Base-by-base conservation (phyloP, 2,888 invertebrate species). In the Aleiodes alternator region DNA sequence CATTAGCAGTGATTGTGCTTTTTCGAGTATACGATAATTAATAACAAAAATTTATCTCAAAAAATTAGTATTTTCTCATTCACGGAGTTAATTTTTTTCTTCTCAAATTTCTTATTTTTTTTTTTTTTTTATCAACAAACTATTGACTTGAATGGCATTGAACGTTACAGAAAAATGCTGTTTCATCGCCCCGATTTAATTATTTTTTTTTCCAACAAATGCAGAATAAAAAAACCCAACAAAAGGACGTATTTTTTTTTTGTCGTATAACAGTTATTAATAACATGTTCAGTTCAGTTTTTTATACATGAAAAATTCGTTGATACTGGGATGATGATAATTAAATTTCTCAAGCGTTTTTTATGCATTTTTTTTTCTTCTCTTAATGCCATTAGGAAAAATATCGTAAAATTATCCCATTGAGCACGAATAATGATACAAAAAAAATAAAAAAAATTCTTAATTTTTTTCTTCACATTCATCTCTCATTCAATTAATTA, bases 391-490 rank as follows among this genome's bases (percentile, higher is more conserved):
- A 55, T 31, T 43, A 23, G 43, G 48, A 73, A 56, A 73, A 73
- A 57, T 57, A 68, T 56, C 31, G 29, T 29, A 31, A 51, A 2
- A 50, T 73, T 61, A 31, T 50, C 70, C 55, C 50, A 64, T 75
- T 75, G 74, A 75, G 74, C 74, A 70, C 61, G 70, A 70, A 55
- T 70, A 70, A 75, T 69, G 48, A 57, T 59, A 66, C 61, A 38
- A 23, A 74, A 55, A 55, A 23, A 23, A 23, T 23, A 23, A 43
- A 43, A 43, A 43, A 59, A 29, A 6, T 34, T 38, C 7, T 53
- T 7, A 53, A 53, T 53, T 57, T 73, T 61, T 66, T 59, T 6
- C 34, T 66, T 57, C 43, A 38, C 48, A 50, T 43, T 51, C 55
- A 68, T 66, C 34, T 66, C 34, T 34, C 38, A 38, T 34, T 74